These are phyloP conservation scores for Perccottus glenii DNA, from an alignment of 2,113 vertebrate genomes.

Conservation along the genomic window DNA sequence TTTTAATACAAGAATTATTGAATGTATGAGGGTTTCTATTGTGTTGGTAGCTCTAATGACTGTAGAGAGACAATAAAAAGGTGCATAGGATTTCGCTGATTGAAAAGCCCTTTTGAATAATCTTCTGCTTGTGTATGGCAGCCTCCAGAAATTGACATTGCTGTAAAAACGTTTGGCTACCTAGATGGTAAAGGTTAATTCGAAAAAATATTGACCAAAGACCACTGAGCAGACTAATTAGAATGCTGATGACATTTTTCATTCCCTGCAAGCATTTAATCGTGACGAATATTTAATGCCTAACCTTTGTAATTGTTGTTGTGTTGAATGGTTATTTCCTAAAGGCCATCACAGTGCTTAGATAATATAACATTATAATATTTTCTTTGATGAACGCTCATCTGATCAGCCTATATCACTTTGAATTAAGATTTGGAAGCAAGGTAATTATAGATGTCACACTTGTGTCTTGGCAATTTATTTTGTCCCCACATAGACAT, in stretches of 20 bases:
- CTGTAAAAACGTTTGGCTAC: background rate
- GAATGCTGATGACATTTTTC: constrained; percentile 45
- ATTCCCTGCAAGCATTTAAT: constrained; percentile 20
- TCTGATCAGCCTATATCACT: constrained; percentile 31
- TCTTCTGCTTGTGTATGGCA: background rate
- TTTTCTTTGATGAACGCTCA: constrained; percentile 31
- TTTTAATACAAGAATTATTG: background rate
- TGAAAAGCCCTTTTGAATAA: constrained; percentile 7
- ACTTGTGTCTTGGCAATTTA: constrained; percentile 15
- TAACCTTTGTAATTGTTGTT: constrained; percentile 45
- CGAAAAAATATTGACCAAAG: constrained; percentile 31
- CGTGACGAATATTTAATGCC: constrained; percentile 43
- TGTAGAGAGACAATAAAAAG: background rate
- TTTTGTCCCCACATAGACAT: background rate
- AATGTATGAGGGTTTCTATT: background rate
- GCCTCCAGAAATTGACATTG: constrained; percentile 14
- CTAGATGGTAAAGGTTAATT: constrained; percentile 45
- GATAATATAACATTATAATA: constrained; percentile 38
- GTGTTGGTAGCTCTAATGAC: constrained; percentile 5
- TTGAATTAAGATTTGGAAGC: constrained; percentile 29
- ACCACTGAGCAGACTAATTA: constrained; percentile 50
- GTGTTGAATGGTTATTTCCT: constrained; percentile 47
- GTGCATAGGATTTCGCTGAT: background rate
- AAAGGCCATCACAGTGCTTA: background rate
- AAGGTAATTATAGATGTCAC: constrained; percentile 26